Conservation (phyloP, 2,888 invertebrate genomes). For the Xylota sylvarum region DNA sequence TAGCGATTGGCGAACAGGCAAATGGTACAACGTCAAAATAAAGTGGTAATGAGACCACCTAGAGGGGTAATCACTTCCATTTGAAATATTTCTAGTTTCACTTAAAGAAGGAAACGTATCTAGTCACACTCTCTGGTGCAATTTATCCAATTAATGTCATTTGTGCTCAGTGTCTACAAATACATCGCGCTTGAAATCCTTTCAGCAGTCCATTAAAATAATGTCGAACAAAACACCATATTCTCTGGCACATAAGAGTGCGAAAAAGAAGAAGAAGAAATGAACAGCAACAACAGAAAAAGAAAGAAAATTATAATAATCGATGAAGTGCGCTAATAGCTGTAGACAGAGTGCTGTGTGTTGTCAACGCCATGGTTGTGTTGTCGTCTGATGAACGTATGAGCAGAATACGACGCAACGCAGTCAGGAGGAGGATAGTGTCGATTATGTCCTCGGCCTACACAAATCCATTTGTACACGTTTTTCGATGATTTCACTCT, state of each 20-base stretch:
- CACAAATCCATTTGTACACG: constrained; percentile 76
- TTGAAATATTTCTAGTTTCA: constrained; percentile 8
- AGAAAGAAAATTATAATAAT: constrained; percentile 68
- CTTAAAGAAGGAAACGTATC: not conserved
- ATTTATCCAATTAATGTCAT: constrained; percentile 69
- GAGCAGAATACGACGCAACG: constrained; percentile 4
- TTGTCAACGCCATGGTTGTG: constrained; percentile 69
- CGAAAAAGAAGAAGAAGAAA: constrained; percentile 5
- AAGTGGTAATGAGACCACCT: constrained; percentile 37
- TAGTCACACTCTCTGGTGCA: constrained; percentile 31
- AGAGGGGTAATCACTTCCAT: constrained; percentile 28
- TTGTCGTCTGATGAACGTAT: constrained; percentile 58
- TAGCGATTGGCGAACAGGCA: not conserved
- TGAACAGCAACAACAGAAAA: constrained; percentile 1
- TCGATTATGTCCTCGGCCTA: constrained; percentile 76
- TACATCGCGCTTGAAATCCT: constrained; percentile 44
- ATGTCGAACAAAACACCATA: constrained; percentile 52
- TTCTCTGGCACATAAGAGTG: not conserved
- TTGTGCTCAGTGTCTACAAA: constrained; percentile 42
- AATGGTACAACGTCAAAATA: not conserved
- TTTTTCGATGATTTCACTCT: constrained; percentile 71
- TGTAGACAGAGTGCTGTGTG: constrained; percentile 67
- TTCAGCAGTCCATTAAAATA: constrained; percentile 63
- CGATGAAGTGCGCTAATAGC: constrained; percentile 77
- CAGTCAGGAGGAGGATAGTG: constrained; percentile 64